Percentiles rank a stretch among this genome's conserved stretches.
These are phyloP conservation scores for Erynnis tages DNA, from an alignment of 2,888 invertebrate species.

Conservation along the genomic window DNA sequence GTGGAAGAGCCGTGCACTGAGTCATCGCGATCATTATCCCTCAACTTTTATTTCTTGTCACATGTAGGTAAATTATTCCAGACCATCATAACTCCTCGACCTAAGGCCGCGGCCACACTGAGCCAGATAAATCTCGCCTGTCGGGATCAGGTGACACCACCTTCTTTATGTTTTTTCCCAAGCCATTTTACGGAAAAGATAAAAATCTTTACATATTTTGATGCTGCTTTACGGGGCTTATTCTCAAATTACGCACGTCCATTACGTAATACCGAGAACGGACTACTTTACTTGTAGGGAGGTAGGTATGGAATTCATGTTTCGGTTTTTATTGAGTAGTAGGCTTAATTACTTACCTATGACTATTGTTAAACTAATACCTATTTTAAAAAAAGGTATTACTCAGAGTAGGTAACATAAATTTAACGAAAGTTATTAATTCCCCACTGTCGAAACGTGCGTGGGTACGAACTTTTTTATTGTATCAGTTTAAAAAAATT, in stretches of 20 bases:
- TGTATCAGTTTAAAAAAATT: no score
- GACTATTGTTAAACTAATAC: no score
- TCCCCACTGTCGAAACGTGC: no score
- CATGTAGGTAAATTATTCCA: conserved; percentile 68
- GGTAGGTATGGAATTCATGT: background rate
- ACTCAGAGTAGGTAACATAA: no score
- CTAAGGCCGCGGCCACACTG: conserved; percentile 79
- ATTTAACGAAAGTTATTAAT: no score
- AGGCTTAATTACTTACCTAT: no score
- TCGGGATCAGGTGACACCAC: conserved; percentile 81
- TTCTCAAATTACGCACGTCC: conserved; percentile 79
- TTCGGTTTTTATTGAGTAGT: background rate
- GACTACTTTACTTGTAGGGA: conserved; percentile 53
- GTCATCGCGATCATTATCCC: conserved; percentile 56
- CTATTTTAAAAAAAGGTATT: no score
- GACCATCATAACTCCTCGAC: conserved; percentile 73
- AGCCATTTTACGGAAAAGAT: conserved; percentile 82
- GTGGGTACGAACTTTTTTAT: no score
- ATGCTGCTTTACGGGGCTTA: conserved; percentile 76
- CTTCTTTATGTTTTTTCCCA: conserved; percentile 83
- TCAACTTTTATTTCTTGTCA: conserved; percentile 63
- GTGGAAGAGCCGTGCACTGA: conserved; percentile 42
- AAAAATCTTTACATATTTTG: conserved; percentile 82
- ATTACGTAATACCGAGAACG: conserved; percentile 75
- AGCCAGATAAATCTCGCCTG: conserved; percentile 71